Evolutionary conservation across 64 coral and sea anemone genomes (phyloP).

Genomic region (Porites lutea): DNA sequence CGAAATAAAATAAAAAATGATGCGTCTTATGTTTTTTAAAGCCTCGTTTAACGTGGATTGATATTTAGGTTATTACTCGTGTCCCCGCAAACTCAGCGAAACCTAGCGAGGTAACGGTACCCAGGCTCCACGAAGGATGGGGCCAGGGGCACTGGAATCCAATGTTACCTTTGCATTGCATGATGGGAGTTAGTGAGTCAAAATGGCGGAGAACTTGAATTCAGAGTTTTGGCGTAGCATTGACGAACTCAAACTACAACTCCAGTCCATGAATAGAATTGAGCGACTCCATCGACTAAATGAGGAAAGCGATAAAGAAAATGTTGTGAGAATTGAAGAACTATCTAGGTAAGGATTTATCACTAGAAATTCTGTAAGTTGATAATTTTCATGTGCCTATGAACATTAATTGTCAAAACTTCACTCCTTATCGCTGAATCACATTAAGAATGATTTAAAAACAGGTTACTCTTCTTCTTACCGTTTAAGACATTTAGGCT

Average conservation of each 20-base stretch:
- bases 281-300: conserved; percentile 29
- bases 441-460: too few relatives aligned
- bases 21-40: too few relatives aligned
- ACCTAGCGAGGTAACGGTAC: too few relatives aligned
- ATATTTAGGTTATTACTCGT: too few relatives aligned
- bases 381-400: background rate
- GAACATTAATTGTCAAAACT: too few relatives aligned
- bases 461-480: too few relatives aligned
- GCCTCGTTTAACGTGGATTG: too few relatives aligned
- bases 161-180: background rate
- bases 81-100: too few relatives aligned
- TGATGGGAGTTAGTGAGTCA: conserved; percentile 43
- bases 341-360: conserved; percentile 56
- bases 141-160: background rate
- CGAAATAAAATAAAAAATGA: too few relatives aligned
- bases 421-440: too few relatives aligned
- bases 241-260: conserved; percentile 68
- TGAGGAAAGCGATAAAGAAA: conserved; percentile 11
- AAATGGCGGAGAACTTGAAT: conserved; percentile 26
- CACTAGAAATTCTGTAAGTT: conserved; percentile 38
- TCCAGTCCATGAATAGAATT: conserved; percentile 67
- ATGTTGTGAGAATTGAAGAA: conserved; percentile 61
- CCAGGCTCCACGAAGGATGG: background rate
- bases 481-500: too few relatives aligned
- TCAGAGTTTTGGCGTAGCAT: conserved; percentile 79